These are phyloP conservation scores for Otis tarda DNA, from an alignment of 2,113 vertebrate genomes.

Conservation along the genomic window DNA sequence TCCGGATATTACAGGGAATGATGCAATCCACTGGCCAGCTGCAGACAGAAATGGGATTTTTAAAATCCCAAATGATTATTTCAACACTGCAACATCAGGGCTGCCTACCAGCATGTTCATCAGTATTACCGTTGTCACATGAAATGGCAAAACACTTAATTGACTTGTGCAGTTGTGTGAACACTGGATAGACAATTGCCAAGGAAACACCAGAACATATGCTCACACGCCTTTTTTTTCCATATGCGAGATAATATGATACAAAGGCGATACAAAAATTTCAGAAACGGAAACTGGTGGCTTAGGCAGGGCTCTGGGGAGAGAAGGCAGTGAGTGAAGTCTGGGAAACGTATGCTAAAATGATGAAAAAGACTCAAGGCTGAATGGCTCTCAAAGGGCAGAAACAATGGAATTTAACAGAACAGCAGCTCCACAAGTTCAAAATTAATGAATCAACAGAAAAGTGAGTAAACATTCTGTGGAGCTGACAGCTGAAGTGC, in stretches of 20 bases:
- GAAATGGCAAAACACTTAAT: not conserved
- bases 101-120: not conserved
- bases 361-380: not conserved
- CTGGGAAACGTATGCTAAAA: not conserved
- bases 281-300: not conserved
- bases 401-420: constrained; percentile 29
- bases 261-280: not conserved
- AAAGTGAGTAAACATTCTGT: constrained; percentile 38
- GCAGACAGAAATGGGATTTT: not conserved
- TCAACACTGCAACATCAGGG: not conserved
- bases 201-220: constrained; percentile 8
- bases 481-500: constrained; percentile 53
- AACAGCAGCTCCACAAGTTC: constrained; percentile 41
- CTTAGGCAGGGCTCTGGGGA: not conserved
- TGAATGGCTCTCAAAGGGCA: not conserved
- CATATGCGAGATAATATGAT: not conserved
- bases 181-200: not conserved
- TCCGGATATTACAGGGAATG: not conserved
- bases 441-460: constrained; percentile 59
- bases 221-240: not conserved
- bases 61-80: not conserved
- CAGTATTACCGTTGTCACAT: not conserved
- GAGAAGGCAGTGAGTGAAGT: not conserved
- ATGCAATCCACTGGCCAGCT: not conserved
- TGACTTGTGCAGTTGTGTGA: not conserved